Evolutionary conservation across 2,113 vertebrate genomes (phyloP).

Genomic region (Larimichthys polyactis): DNA sequence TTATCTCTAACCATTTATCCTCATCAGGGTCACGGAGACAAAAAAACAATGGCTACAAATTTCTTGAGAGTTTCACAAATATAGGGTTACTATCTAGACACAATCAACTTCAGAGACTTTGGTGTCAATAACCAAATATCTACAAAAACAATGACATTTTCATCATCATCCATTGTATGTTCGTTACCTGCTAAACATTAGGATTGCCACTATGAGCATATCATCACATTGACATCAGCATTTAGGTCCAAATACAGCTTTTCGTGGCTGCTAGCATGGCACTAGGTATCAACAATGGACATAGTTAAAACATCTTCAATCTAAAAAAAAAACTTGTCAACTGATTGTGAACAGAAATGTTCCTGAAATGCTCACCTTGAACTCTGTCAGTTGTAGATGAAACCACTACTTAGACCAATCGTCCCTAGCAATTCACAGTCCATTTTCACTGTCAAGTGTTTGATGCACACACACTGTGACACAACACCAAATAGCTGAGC

Average conservation of each 20-base stretch:
- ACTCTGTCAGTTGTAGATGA: background rate
- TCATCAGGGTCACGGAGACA: no score
- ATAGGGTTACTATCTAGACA: no score
- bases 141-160: no score
- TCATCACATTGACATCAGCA: background rate
- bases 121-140: no score
- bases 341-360: constrained; percentile 14
- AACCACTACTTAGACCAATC: constrained; percentile 20
- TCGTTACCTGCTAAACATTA: background rate
- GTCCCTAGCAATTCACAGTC: constrained; percentile 16
- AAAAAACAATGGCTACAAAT: no score
- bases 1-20: no score
- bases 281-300: no score
- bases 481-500: constrained; percentile 17
- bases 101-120: no score
- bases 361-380: constrained; percentile 20
- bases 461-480: constrained; percentile 25
- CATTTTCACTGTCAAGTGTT: constrained; percentile 41
- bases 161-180: no score
- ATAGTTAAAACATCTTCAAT: no score
- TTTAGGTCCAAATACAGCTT: background rate
- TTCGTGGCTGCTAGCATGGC: no score
- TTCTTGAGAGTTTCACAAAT: no score
- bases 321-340: background rate
- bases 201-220: background rate